Base-by-base conservation (phyloP, 2,888 invertebrate species). In the Pammene fasciana region DNA sequence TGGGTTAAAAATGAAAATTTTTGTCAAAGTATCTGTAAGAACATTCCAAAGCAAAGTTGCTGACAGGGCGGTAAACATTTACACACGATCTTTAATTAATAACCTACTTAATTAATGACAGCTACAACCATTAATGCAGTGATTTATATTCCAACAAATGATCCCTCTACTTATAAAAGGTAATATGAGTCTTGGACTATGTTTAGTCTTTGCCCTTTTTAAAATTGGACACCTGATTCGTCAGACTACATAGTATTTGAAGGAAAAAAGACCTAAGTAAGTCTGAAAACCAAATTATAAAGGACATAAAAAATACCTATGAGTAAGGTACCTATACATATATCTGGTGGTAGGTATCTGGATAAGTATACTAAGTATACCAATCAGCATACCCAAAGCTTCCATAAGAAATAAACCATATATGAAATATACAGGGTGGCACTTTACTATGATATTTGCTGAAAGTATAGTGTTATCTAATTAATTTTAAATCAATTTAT, bases 31-130 rank as follows among this genome's bases (percentile, higher is more conserved):
- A 57, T 1, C 0, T 13, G 16, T 11, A 18, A 0, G 18, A 43
- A 26, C 13, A 26, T 43, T 14, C 43, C 18, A 2, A 56, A 46
- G 18, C 36, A 43, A 13, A 10, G 38, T n/a, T n/a, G n/a, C 36
- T 48, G 48, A 50, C 61, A 18, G 36, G 16, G 11, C 18, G 13
- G 18, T 50, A 62, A 62, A 62, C 62, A 62, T 52, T 38, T 52
- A 62, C 18, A 38, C 26, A 52, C 38, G 50, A 62, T 52, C 50
- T 50, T 52, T 52, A 62, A 50, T 62, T 62, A 45, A 54, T 57
- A 45, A 52, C 55, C 64, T 57, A 59, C 60, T 41, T 60, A 64
- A 65, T 65, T 70, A 65, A 65, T 70, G 67, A 67, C 48, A 64
- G 11, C 26, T 57, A 68, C 45, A 55, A n/a, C 54, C 65, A 65